These are phyloP conservation scores for Ophion slaviceki DNA, from an alignment of 2,888 invertebrate species.

Conservation along the genomic window DNA sequence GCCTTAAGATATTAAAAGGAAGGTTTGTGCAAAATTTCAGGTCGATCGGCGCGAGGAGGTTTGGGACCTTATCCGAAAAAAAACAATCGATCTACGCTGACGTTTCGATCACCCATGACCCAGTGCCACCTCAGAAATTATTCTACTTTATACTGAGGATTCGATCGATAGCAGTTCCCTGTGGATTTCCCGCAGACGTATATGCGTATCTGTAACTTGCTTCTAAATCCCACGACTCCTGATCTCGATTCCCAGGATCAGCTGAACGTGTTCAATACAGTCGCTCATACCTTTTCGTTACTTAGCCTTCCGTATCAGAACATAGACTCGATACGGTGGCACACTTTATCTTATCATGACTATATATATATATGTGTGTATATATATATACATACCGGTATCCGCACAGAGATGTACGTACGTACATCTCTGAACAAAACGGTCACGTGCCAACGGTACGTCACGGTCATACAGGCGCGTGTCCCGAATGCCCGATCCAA, in stretches of 20 bases:
- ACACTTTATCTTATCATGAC: slow-evolving; percentile 23
- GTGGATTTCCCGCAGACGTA: slow-evolving; percentile 6
- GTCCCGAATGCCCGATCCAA: slow-evolving; percentile 73
- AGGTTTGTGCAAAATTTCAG: too few species aligned
- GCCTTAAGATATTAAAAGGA: too few species aligned
- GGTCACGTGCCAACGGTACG: slow-evolving; percentile 79
- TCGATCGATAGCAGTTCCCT: slow-evolving; percentile 8
- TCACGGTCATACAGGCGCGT: slow-evolving; percentile 73
- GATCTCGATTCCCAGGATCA: slow-evolving; percentile 7
- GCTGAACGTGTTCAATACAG: slow-evolving; percentile 10
- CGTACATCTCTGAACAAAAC: slow-evolving; percentile 72
- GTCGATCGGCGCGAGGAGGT: too few species aligned
- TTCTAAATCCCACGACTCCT: slow-evolving; percentile 20
- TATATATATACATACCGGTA: background rate
- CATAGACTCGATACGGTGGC: slow-evolving; percentile 11
- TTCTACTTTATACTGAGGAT: background rate
- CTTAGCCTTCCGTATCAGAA: slow-evolving; percentile 15
- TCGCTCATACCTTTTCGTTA: slow-evolving; percentile 21
- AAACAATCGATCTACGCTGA: slow-evolving; percentile 45
- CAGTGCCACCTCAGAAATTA: slow-evolving; percentile 31
- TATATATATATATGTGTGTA: background rate
- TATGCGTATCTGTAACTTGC: slow-evolving; percentile 3
- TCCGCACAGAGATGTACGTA: slow-evolving; percentile 18
- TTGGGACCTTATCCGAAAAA: background rate
- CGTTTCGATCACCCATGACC: slow-evolving; percentile 48